phyloP scores from a whole-genome alignment of 2,888 invertebrate species.

The Lasioglossum figueresi region DNA sequence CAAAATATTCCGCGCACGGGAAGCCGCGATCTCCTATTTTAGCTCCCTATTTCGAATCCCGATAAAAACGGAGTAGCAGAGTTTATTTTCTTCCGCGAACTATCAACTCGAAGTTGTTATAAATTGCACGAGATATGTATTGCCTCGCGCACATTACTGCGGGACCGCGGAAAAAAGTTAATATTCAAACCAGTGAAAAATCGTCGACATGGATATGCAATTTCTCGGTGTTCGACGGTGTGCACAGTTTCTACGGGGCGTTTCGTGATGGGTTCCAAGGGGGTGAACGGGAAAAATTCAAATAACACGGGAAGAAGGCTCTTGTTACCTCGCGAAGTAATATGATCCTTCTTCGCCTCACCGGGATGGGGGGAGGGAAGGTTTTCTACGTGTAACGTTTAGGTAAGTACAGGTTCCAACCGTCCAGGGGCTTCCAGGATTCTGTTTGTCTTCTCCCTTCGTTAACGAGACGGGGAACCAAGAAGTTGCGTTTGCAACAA shows the following conservation, averaged over 20 bases:
- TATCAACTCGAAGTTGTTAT: background rate
- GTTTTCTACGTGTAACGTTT: conserved; percentile 52
- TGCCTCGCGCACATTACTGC: background rate
- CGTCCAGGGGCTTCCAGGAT: conserved; percentile 58
- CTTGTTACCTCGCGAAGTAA: conserved; percentile 53
- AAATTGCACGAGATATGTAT: background rate
- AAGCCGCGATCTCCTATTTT: background rate
- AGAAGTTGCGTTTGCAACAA: conserved; percentile 24
- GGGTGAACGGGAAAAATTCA: conserved; percentile 32
- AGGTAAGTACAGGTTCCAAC: conserved; percentile 53
- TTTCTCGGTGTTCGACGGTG: background rate
- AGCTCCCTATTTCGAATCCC: background rate
- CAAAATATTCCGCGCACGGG: background rate
- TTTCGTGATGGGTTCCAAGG: background rate
- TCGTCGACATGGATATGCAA: background rate
- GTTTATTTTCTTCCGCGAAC: background rate
- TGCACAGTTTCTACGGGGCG: background rate
- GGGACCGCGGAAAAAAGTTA: background rate
- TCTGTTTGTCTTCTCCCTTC: conserved; percentile 48
- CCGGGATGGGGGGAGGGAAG: background rate
- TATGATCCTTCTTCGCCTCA: conserved; percentile 41
- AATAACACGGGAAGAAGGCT: conserved; percentile 32
- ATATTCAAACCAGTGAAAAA: conserved; percentile 15
- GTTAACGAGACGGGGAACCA: conserved; percentile 24
- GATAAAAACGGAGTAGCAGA: background rate